Base-by-base conservation (phyloP, 1,140 invertebrate genomes). In the Harlomillsia oculata region DNA sequence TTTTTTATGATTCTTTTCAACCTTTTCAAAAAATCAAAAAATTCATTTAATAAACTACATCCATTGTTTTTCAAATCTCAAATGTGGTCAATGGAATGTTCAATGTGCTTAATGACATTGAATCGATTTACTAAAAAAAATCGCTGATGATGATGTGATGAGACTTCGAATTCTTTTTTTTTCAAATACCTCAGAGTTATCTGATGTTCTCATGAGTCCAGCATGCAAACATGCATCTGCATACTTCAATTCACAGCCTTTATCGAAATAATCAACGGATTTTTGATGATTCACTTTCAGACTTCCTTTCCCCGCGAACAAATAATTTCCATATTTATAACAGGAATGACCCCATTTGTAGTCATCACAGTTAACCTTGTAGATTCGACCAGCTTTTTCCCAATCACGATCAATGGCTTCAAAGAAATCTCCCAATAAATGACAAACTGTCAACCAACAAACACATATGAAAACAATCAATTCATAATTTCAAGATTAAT, bases 381-480 rank as follows among this genome's bases (percentile, higher is more conserved):
- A 95, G 6, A 93, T 76, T 66, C 80, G 80, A 0, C 75, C 78
- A 0, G 90, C 88, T 69, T 85, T 84, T 34, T 81, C 76, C 56
- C 75, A 82, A 66, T 95, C 83, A 67, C 82, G 82, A 64, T 84
- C 83, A 1, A 94, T 80, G 0, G 80, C 75, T 70, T 93, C 88
- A 26, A 89, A 74, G 71, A 85, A 95, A 72, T 94, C 89, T 1
- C 83, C 91, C 2, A 95, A 73, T 37, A 94, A 72, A 72, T 94
- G 89, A 70, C 91, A 96, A n/a, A 84, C 89, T 89, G 57, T n/a
- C 77, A 72, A 53, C 13, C 34, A 60, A 29, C 3, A n/a, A 40
- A 20, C 2, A 25, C 14, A 34, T 34, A 34, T 34, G 32, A 41
- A 53, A 64, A 62, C 48, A 16, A 62, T 36, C 55, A 59, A 39